phyloP scores from a whole-genome alignment of 2,797 vertebrate species.

The Prunella strophiata region DNA sequence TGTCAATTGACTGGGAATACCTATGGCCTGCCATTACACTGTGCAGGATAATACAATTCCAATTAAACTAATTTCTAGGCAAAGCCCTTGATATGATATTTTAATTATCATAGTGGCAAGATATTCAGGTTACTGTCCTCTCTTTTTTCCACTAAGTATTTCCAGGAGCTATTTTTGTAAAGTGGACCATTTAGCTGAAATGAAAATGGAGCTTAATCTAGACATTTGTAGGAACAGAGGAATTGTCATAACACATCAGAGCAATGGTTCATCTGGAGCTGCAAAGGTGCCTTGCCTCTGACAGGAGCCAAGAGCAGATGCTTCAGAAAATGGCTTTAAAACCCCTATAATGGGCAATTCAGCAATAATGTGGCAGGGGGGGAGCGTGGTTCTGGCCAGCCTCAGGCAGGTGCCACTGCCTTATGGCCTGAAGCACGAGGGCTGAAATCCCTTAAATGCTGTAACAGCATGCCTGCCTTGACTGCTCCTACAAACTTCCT shows the following conservation, averaged over 20 bases:
- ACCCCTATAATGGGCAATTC: not conserved
- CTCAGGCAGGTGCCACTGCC: not conserved
- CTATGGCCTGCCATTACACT: not conserved
- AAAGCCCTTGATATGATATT: not conserved
- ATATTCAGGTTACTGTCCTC: not conserved
- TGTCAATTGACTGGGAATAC: not conserved
- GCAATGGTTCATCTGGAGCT: not conserved
- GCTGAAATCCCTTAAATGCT: not conserved
- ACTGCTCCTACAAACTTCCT: not conserved
- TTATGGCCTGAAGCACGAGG: not conserved
- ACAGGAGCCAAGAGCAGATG: slow-evolving; percentile 22
- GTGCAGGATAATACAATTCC: rapidly evolving
- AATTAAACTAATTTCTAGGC: not conserved
- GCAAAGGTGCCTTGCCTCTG: slow-evolving; percentile 1
- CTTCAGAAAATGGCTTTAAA: slow-evolving; percentile 30
- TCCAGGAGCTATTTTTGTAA: not conserved
- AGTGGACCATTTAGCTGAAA: not conserved
- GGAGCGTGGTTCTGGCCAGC: not conserved
- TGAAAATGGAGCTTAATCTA: slow-evolving; percentile 3
- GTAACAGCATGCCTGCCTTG: not conserved
- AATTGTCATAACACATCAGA: not conserved
- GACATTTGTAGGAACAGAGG: not conserved
- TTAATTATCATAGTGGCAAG: not conserved
- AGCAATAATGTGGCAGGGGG: not conserved
- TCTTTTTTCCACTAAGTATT: not conserved